phyloP scores from a whole-genome alignment of 2,797 vertebrate species.

The Carapus acus region DNA sequence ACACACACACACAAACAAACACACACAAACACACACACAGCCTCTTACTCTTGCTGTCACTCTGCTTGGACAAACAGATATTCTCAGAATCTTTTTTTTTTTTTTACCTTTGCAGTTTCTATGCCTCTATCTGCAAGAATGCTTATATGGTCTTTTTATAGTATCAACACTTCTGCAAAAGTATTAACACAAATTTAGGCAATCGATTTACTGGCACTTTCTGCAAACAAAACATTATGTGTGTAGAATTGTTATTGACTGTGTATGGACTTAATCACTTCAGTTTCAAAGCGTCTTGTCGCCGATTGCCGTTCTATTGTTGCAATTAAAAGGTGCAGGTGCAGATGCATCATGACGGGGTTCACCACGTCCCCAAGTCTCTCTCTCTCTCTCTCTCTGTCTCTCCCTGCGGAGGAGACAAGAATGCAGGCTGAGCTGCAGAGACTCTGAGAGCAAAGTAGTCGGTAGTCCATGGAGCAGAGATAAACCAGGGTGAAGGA shows the following conservation, averaged over 20 bases:
- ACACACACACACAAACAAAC: background rate
- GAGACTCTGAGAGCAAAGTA: constrained; percentile 4
- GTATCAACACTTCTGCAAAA: too few relatives aligned
- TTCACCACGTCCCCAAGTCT: constrained; percentile 3
- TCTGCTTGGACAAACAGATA: too few relatives aligned
- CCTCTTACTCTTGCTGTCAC: background rate
- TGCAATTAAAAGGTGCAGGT: constrained; percentile 41
- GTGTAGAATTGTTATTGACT: too few relatives aligned
- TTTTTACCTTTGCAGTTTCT: too few relatives aligned
- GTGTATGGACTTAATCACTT: too few relatives aligned
- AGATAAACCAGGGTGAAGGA: background rate
- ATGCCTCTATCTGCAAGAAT: too few relatives aligned
- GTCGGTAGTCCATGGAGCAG: background rate
- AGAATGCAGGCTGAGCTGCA: constrained; percentile 7
- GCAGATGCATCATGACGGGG: constrained; percentile 28
- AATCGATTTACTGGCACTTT: background rate
- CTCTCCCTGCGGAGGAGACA: constrained; percentile 24
- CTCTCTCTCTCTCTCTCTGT: constrained; percentile 26
- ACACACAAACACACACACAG: background rate
- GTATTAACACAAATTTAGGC: too few relatives aligned
- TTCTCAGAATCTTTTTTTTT: too few relatives aligned
- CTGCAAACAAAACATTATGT: background rate
- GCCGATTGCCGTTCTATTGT: constrained; percentile 9
- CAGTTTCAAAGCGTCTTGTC: background rate
- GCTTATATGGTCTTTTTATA: too few relatives aligned